Conservation (phyloP, 1,140 invertebrate species). For the Cylas formicarius region DNA sequence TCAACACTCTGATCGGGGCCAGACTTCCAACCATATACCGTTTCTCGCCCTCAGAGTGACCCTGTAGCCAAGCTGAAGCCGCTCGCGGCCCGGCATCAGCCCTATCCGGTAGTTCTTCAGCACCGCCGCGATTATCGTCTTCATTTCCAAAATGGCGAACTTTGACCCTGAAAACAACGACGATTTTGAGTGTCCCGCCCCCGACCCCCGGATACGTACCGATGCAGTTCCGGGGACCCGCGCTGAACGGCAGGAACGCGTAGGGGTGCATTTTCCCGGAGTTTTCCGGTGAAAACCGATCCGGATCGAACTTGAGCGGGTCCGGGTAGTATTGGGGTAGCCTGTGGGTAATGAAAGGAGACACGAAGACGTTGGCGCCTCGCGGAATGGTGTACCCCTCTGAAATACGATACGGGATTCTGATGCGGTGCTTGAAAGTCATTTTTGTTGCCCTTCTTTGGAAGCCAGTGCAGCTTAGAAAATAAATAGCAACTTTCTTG, state of each 20-base stretch:
- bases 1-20: slow-evolving; percentile 6
- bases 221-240: slow-evolving; percentile 61
- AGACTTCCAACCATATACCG: slow-evolving; percentile 45
- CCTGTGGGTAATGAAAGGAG: slow-evolving; percentile 55
- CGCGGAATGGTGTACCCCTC: slow-evolving; percentile 36
- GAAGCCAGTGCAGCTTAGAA: background rate
- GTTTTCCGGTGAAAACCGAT: slow-evolving; percentile 57
- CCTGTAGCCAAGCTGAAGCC: slow-evolving; percentile 45
- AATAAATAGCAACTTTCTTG: too few species aligned
- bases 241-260: slow-evolving; percentile 64
- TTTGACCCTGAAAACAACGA: slow-evolving; percentile 53
- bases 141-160: slow-evolving; percentile 67
- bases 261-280: slow-evolving; percentile 51
- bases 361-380: slow-evolving; percentile 37
- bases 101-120: slow-evolving; percentile 52
- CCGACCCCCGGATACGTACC: slow-evolving; percentile 45
- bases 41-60: slow-evolving; percentile 49
- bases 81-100: slow-evolving; percentile 44
- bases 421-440: background rate
- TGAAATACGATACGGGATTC: slow-evolving; percentile 15
- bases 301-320: slow-evolving; percentile 65
- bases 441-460: background rate
- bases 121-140: slow-evolving; percentile 57
- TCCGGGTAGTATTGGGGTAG: slow-evolving; percentile 58
- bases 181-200: background rate